Evolutionary conservation across 2,888 invertebrate genomes (phyloP).

Genomic region (Anthophora plumipes): DNA sequence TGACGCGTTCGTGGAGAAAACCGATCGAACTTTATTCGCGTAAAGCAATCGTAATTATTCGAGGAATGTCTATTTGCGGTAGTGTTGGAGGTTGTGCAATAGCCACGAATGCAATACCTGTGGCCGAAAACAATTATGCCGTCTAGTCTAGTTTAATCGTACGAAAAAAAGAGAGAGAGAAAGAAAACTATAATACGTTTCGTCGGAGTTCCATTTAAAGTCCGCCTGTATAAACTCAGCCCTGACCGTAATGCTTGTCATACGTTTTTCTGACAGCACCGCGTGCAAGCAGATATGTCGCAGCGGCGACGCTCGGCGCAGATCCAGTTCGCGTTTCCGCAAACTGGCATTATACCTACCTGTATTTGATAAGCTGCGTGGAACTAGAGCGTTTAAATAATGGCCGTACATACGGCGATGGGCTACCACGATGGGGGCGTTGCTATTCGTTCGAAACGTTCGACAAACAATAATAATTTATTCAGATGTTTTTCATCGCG

Average conservation of each 20-base stretch:
- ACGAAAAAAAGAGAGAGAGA: no score
- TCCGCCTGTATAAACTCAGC: conserved; percentile 50
- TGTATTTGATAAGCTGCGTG: conserved; percentile 81
- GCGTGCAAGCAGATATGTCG: conserved; percentile 57
- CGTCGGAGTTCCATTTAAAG: conserved; percentile 16
- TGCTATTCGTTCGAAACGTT: conserved; percentile 78
- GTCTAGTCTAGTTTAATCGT: no score
- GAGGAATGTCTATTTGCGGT: conserved; percentile 4
- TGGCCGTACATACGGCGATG: conserved; percentile 69
- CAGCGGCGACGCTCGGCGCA: conserved; percentile 61
- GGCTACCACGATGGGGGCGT: conserved; percentile 68
- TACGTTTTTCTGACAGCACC: conserved; percentile 66
- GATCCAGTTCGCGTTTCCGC: conserved; percentile 77
- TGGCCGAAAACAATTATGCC: conserved; percentile 7
- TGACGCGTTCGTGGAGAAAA: conserved; percentile 1
- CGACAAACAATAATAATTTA: conserved; percentile 84
- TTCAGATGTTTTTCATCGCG: conserved; percentile 83
- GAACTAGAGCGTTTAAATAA: conserved; percentile 83
- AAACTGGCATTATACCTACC: conserved; percentile 80
- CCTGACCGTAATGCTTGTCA: conserved; percentile 68
- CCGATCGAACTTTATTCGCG: conserved; percentile 1
- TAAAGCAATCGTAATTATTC: conserved; percentile 9
- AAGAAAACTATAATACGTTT: neutral
- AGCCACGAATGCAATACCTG: neutral
- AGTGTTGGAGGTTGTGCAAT: neutral